Evolutionary conservation across 1,140 invertebrate genomes (phyloP).

Genomic region (Zaprionus gabonicus): DNA sequence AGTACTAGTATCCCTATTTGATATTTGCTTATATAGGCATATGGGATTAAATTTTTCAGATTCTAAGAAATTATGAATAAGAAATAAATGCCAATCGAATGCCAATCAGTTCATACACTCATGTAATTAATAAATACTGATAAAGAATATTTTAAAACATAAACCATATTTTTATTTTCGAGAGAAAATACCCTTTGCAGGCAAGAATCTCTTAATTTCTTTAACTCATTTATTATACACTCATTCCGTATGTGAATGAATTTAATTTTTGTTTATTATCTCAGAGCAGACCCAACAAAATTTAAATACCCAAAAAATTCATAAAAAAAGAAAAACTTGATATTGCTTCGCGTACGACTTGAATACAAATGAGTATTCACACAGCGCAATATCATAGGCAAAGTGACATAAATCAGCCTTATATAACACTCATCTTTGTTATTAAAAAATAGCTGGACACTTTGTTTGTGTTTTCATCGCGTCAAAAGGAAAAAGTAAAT

Average conservation of each 20-base stretch:
- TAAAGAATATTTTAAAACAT: no score
- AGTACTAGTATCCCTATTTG: neutral
- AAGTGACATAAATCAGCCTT: constrained; percentile 30
- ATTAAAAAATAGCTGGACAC: neutral
- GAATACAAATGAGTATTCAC: constrained; percentile 27
- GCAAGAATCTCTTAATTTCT: no score
- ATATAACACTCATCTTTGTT: constrained; percentile 37
- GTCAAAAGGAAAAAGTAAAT: constrained; percentile 41
- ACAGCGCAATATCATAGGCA: constrained; percentile 6
- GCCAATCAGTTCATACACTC: no score
- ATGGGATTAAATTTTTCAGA: no score
- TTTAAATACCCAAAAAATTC: neutral
- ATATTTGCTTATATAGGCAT: no score
- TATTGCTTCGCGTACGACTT: neutral
- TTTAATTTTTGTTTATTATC: neutral
- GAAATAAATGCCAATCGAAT: no score
- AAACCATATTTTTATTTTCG: no score
- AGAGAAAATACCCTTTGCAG: no score
- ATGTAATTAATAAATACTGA: no score
- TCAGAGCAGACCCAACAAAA: neutral
- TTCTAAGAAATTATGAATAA: no score
- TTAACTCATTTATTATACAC: no score
- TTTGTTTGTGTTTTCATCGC: constrained; percentile 4
- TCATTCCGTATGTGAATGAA: neutral
- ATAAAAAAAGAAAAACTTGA: neutral